phyloP scores from a whole-genome alignment of 2,113 vertebrate species.

The Trochalopteron elliotii region DNA sequence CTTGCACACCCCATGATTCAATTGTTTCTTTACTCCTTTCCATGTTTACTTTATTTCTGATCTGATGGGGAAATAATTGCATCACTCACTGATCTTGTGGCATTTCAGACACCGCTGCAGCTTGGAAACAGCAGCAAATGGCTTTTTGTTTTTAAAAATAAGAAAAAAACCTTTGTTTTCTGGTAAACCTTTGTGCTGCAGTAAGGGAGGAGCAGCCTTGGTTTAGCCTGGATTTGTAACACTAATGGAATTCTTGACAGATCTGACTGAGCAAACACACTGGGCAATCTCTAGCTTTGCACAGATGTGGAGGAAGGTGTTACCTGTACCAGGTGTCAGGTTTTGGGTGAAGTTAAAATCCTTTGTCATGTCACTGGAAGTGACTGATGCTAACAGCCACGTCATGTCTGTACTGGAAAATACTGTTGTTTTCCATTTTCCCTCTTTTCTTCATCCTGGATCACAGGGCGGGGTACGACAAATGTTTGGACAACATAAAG shows the following conservation, averaged over 20 bases:
- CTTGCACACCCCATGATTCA: background rate
- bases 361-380: background rate
- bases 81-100: constrained; percentile 19
- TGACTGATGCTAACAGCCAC: background rate
- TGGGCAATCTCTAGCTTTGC: background rate
- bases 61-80: constrained; percentile 51
- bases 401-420: background rate
- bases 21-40: constrained; percentile 24
- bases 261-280: background rate
- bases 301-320: background rate
- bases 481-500: background rate
- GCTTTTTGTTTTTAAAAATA: background rate
- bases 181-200: background rate
- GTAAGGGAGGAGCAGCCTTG: background rate
- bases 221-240: background rate
- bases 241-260: background rate
- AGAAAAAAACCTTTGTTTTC: background rate
- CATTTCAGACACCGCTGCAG: background rate
- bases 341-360: background rate
- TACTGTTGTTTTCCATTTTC: background rate
- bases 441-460: background rate
- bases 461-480: background rate
- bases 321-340: background rate
- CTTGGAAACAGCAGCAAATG: constrained; percentile 14
- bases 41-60: constrained; percentile 40